A percentile compares a stretch with the other conserved stretches of the same genome.
Conservation (phyloP, 2,797 vertebrate species). For the Pseudochirops cupreus region DNA sequence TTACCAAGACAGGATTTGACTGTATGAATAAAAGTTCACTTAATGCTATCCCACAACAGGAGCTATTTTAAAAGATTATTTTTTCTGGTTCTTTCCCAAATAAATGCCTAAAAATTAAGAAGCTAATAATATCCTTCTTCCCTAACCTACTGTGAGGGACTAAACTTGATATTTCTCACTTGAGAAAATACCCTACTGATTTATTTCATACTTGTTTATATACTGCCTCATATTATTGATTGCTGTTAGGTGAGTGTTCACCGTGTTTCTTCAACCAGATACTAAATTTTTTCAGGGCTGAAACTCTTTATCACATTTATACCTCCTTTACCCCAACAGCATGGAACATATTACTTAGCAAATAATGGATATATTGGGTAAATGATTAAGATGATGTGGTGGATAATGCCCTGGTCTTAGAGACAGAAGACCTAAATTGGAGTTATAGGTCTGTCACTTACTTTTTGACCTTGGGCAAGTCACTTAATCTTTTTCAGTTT, state of each 20-base stretch:
- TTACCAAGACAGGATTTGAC: slow-evolving; percentile 24
- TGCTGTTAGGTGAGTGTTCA: background rate
- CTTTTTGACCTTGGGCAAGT: background rate
- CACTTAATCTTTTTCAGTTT: background rate
- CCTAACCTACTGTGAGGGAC: slow-evolving; percentile 5
- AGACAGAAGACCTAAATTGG: background rate
- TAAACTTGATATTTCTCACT: slow-evolving; percentile 4
- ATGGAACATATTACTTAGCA: background rate
- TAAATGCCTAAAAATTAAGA: slow-evolving; percentile 48
- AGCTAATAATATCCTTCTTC: background rate
- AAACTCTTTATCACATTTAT: background rate
- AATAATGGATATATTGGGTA: background rate
- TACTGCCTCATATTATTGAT: background rate
- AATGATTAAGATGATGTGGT: background rate
- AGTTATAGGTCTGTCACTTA: background rate
- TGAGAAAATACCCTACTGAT: slow-evolving; percentile 11
- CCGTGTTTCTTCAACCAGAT: background rate
- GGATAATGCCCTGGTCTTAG: background rate
- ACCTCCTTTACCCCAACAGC: background rate
- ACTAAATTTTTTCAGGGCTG: background rate
- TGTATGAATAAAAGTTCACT: slow-evolving; percentile 41
- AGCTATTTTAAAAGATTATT: slow-evolving; percentile 46
- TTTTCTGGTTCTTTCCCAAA: slow-evolving; percentile 42
- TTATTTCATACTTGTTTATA: slow-evolving; percentile 27
- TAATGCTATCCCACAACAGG: slow-evolving; percentile 28